Conservation (phyloP, 2,888 invertebrate genomes). For the Dexiosoma caninum region DNA sequence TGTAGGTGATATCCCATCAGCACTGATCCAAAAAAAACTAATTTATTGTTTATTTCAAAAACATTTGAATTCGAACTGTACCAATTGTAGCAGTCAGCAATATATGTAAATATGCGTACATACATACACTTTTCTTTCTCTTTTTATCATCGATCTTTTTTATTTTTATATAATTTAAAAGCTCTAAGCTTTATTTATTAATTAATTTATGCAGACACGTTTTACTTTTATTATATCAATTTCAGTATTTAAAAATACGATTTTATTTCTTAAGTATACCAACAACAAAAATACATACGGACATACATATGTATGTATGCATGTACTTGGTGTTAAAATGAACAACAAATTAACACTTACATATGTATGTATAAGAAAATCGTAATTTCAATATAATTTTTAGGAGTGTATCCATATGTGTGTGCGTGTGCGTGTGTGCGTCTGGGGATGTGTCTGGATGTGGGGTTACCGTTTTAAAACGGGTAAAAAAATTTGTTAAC, state of each 20-base stretch:
- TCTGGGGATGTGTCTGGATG: no score
- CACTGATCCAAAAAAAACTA: no score
- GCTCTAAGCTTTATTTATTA: slow-evolving; percentile 71
- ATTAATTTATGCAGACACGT: slow-evolving; percentile 77
- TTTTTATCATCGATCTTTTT: background rate
- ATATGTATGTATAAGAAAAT: no score
- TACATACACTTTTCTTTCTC: background rate
- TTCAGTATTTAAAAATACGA: slow-evolving; percentile 65
- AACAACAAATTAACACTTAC: slow-evolving; percentile 4
- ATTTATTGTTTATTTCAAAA: no score
- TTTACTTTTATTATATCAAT: slow-evolving; percentile 75
- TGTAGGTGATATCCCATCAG: no score
- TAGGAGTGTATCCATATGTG: no score
- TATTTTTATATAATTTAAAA: slow-evolving; percentile 27
- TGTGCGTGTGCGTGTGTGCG: no score
- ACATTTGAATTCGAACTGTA: background rate
- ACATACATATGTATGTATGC: no score
- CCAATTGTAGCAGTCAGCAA: background rate
- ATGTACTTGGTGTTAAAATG: background rate
- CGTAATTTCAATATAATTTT: no score
- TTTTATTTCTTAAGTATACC: slow-evolving; percentile 21
- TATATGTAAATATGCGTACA: background rate
- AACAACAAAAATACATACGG: no score
- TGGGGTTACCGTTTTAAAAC: no score
- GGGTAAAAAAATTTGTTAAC: no score